Percentiles rank a stretch among this genome's conserved stretches.
Conservation (phyloP, 2,888 invertebrate species). For the Pyralis farinalis region DNA sequence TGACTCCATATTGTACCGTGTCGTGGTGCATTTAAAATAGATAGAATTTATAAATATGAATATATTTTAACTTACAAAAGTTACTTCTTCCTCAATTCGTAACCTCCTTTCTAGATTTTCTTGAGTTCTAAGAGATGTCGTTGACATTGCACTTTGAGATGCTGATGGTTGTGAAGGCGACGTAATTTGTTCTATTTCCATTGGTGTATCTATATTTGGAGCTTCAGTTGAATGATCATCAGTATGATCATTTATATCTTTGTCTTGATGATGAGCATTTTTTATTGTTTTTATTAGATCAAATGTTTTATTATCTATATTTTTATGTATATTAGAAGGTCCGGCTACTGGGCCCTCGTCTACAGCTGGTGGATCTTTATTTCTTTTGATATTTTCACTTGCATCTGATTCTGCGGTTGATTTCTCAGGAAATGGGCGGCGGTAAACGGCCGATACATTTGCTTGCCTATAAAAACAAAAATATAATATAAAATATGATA, state of each 20-base stretch:
- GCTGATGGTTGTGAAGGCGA: conserved; percentile 16
- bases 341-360: conserved; percentile 20
- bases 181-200: conserved; percentile 9
- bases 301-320: conserved; percentile 22
- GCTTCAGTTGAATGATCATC: conserved; percentile 8
- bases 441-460: conserved; percentile 83
- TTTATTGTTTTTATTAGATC: conserved; percentile 43
- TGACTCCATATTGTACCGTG: too few species aligned
- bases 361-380: conserved; percentile 6
- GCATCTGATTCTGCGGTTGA: conserved; percentile 2
- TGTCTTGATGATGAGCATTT: conserved; percentile 18
- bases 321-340: conserved; percentile 24
- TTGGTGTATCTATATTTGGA: conserved; percentile 7
- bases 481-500: not conserved
- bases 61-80: conserved; percentile 52
- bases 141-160: conserved; percentile 18
- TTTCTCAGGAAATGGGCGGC: conserved; percentile 30
- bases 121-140: conserved; percentile 29
- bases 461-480: conserved; percentile 79
- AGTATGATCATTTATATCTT: conserved; percentile 4
- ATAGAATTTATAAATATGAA: too few species aligned
- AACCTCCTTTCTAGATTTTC: conserved; percentile 59
- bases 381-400: conserved; percentile 8
- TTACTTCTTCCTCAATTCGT: conserved; percentile 70
- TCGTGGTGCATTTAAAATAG: too few species aligned